These are phyloP conservation scores for Watsonalla binaria DNA, from an alignment of 2,888 invertebrate genomes.

Conservation along the genomic window DNA sequence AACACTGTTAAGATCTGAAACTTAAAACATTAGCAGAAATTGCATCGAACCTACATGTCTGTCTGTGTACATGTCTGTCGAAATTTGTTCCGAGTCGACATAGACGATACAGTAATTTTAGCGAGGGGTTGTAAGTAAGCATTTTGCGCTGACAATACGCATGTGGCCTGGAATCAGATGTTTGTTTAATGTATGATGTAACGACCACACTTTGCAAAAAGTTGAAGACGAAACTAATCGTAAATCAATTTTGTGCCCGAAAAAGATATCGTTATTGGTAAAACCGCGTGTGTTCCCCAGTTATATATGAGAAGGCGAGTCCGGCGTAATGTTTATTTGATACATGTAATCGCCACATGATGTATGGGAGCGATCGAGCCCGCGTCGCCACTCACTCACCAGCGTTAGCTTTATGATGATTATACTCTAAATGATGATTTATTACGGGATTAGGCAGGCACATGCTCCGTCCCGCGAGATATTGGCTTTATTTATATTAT, in stretches of 20 bases:
- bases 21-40: too few relatives aligned
- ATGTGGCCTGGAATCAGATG: too few relatives aligned
- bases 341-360: conserved; percentile 73
- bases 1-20: too few relatives aligned
- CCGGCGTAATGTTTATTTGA: conserved; percentile 72
- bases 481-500: conserved; percentile 70
- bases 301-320: conserved; percentile 53
- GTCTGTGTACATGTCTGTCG: too few relatives aligned
- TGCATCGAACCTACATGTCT: too few relatives aligned
- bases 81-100: too few relatives aligned
- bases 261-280: conserved; percentile 56
- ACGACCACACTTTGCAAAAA: conserved; percentile 27
- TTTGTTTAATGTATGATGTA: conserved; percentile 1
- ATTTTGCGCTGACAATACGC: too few relatives aligned
- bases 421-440: conserved; percentile 76
- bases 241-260: conserved; percentile 50
- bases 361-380: conserved; percentile 56
- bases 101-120: too few relatives aligned
- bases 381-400: conserved; percentile 36
- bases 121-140: too few relatives aligned
- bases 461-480: conserved; percentile 64
- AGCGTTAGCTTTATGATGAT: conserved; percentile 68
- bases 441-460: conserved; percentile 70
- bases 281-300: conserved; percentile 45
- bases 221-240: conserved; percentile 41